Base-by-base conservation (phyloP, 2,888 invertebrate species). In the Cyaniris semiargus region DNA sequence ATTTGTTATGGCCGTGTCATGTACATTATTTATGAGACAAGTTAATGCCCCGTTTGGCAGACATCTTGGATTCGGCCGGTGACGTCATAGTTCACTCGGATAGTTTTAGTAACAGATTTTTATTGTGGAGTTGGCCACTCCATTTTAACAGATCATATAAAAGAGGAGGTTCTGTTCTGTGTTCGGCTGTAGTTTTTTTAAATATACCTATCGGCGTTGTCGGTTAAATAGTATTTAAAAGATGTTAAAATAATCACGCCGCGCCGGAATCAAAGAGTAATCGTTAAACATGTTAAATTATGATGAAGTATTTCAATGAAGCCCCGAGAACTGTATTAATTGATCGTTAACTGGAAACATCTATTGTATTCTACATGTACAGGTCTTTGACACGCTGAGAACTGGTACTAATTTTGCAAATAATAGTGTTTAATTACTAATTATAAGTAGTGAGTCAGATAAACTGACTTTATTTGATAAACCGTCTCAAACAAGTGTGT, bases 21-120 rank as follows among this genome's bases (percentile, higher is more conserved):
- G 60, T 60, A 60, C 60, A 60, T 60, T 60, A 60, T 60, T 60
- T 60, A 60, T 60, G 60, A 60, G 23, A 23, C 60, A 23, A 60
- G 23, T 60, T 60, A 60, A 23, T 60, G 60, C 60, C 60, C 60
- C 13, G 21, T 60, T 60, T 60, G 60, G 60, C 60, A 23, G 60
- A 21, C 60, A 60, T 60, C 60, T 60, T 60, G 60, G 21, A 60
- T 21, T 13, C 21, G 23, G 60, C 10, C 13, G 13, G 60, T 60
- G 60, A 60, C 60, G 53, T 53, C 15, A 53, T 3, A 15, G 53
- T 18, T 53, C 18, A 1, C 53, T 44, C 53, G 53, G 5, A 53
- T 53, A 15, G 53, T 18, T 53, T 4, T 5, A 53, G 53, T 53
- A 53, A 53, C 10, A 48, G 48, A 48, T 48, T 48, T 48, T 48